A percentile compares a stretch with the other conserved stretches of the same genome.
These are phyloP conservation scores for Ciconia boyciana DNA, from an alignment of 2,113 vertebrate species.

Conservation along the genomic window DNA sequence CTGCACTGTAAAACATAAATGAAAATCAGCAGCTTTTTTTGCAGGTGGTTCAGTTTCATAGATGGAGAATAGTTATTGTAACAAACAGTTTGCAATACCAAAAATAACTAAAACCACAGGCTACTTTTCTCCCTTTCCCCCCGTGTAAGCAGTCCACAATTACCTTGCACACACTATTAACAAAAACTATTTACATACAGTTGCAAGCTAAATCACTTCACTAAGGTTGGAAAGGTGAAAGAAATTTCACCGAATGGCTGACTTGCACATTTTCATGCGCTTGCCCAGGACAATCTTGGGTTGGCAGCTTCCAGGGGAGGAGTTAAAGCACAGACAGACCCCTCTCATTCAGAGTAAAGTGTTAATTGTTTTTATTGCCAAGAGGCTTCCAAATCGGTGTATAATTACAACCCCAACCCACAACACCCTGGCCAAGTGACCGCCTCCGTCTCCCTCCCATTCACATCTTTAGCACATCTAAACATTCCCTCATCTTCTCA, in stretches of 20 bases:
- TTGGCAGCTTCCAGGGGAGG: neutral
- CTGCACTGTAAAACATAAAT: neutral
- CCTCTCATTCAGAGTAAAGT: neutral
- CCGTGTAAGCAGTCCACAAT: neutral
- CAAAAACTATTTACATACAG: neutral
- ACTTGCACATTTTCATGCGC: neutral
- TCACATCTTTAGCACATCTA: neutral
- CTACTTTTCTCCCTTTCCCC: neutral
- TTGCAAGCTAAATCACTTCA: neutral
- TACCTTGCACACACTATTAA: too few species aligned
- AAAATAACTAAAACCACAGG: neutral
- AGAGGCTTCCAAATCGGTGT: neutral
- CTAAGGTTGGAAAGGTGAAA: neutral
- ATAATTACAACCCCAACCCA: neutral
- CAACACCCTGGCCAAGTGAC: neutral
- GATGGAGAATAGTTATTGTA: neutral
- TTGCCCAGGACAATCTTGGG: neutral
- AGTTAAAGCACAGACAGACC: neutral
- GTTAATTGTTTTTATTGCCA: neutral
- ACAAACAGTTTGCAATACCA: neutral
- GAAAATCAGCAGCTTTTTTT: neutral
- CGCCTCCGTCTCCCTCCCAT: neutral
- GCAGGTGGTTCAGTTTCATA: neutral
- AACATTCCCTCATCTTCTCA: neutral
- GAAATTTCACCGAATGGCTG: fast-evolving